Conservation (phyloP, 2,888 invertebrate species). For the Philereme vetulata region DNA sequence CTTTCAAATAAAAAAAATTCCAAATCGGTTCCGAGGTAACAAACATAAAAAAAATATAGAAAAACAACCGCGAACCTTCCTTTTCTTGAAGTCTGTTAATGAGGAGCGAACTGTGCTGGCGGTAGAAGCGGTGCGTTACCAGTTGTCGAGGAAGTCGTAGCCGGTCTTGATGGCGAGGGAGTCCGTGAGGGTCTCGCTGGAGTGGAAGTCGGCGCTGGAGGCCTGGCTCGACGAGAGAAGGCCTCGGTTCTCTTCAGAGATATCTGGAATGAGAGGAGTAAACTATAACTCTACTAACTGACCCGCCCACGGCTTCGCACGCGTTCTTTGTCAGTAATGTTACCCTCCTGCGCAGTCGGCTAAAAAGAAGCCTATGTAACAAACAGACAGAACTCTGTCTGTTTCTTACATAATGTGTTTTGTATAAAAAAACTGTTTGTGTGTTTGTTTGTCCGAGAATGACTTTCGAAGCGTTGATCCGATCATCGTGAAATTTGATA, state of each 20-base stretch:
- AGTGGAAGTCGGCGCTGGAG: conserved; percentile 75
- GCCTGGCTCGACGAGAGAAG: conserved; percentile 73
- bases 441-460: no score
- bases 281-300: background rate
- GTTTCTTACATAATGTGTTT: no score
- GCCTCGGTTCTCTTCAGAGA: conserved; percentile 77
- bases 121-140: conserved; percentile 65
- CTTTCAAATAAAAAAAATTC: no score
- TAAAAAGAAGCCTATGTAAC: background rate
- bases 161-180: conserved; percentile 82
- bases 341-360: no score
- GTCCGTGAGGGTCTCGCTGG: conserved; percentile 76
- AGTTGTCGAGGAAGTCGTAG: conserved; percentile 85
- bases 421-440: no score
- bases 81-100: background rate
- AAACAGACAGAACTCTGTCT: no score
- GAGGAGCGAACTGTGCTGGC: background rate
- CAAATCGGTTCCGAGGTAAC: background rate
- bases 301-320: no score
- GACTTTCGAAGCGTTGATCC: no score
- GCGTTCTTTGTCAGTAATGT: background rate
- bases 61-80: no score
- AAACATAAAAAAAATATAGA: no score
- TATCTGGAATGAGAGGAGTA: conserved; percentile 52
- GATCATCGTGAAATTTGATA: no score